These are phyloP conservation scores for Carapus acus DNA, from an alignment of 2,797 vertebrate genomes.

Conservation along the genomic window DNA sequence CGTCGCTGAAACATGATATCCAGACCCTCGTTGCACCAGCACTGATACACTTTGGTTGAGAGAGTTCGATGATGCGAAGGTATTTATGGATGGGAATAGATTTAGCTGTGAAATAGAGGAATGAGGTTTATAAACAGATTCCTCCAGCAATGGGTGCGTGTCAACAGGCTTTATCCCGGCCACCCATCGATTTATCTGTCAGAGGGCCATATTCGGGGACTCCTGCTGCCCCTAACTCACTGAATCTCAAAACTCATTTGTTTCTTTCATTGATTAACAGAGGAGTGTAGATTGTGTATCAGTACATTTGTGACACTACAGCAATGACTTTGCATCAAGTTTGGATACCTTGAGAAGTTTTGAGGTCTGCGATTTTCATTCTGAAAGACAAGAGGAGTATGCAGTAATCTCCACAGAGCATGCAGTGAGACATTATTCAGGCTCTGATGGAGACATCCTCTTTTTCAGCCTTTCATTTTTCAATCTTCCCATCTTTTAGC, in stretches of 20 bases:
- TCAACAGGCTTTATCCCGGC: constrained; percentile 20
- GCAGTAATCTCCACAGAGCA: constrained; percentile 72
- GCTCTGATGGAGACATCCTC: constrained; percentile 35
- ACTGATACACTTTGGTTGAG: no score
- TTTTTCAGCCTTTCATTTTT: neutral
- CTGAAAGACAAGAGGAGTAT: constrained; percentile 94
- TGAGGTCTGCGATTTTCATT: constrained; percentile 94
- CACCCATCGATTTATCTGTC: constrained; percentile 19
- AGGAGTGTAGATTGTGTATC: constrained; percentile 10
- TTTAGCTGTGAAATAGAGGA: neutral
- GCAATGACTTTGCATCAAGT: constrained; percentile 49
- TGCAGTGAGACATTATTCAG: constrained; percentile 48
- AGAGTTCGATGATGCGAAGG: neutral
- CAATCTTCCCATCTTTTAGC: no score
- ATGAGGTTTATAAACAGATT: no score
- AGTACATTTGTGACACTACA: constrained; percentile 41
- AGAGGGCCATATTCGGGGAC: constrained; percentile 21
- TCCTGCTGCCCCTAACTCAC: constrained; percentile 20
- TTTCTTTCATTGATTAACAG: constrained; percentile 4
- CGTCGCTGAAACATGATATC: constrained; percentile 35
- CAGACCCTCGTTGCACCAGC: no score
- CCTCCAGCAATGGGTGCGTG: constrained; percentile 8
- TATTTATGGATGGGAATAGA: constrained; percentile 1
- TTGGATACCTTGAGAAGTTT: constrained; percentile 87
- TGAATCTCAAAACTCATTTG: constrained; percentile 12